These are phyloP conservation scores for Drosophila paucipuncta DNA, from an alignment of 2,888 invertebrate genomes.

Conservation along the genomic window DNA sequence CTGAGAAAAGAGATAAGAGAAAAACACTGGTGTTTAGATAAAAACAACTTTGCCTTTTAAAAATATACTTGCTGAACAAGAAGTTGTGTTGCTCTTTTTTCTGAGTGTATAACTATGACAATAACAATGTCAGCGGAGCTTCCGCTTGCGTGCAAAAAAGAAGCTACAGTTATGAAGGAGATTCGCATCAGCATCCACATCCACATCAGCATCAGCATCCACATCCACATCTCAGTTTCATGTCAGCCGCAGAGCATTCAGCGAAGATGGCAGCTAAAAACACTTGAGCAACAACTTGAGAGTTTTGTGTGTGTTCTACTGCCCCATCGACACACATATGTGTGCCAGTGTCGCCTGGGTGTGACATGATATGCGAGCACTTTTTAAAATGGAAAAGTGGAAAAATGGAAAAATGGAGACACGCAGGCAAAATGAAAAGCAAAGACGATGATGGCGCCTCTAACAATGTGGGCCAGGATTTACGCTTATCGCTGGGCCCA, in stretches of 20 bases:
- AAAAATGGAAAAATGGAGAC: conserved; percentile 67
- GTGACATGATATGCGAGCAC: conserved; percentile 83
- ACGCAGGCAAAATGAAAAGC: conserved; percentile 59
- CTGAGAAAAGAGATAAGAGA: too few species aligned
- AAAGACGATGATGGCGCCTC: conserved; percentile 50
- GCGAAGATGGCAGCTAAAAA: conserved; percentile 58
- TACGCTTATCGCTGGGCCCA: conserved; percentile 66
- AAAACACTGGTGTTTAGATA: too few species aligned
- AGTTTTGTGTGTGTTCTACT: conserved; percentile 34
- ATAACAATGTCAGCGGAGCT: conserved; percentile 35
- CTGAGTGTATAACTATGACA: conserved; percentile 43
- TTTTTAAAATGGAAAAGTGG: conserved; percentile 78
- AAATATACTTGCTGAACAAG: neutral
- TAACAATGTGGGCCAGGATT: conserved; percentile 74
- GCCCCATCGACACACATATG: conserved; percentile 72
- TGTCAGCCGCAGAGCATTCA: conserved; percentile 40
- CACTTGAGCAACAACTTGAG: conserved; percentile 75
- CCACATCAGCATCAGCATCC: neutral
- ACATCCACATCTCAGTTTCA: conserved; percentile 37
- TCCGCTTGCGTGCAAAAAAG: conserved; percentile 11
- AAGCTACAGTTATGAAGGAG: conserved; percentile 51
- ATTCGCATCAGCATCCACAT: conserved; percentile 20
- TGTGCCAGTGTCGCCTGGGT: conserved; percentile 71
- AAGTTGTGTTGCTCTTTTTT: neutral
- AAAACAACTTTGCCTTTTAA: neutral